Evolutionary conservation across 2,797 vertebrate species (phyloP).

Genomic region (Tachyglossus aculeatus): DNA sequence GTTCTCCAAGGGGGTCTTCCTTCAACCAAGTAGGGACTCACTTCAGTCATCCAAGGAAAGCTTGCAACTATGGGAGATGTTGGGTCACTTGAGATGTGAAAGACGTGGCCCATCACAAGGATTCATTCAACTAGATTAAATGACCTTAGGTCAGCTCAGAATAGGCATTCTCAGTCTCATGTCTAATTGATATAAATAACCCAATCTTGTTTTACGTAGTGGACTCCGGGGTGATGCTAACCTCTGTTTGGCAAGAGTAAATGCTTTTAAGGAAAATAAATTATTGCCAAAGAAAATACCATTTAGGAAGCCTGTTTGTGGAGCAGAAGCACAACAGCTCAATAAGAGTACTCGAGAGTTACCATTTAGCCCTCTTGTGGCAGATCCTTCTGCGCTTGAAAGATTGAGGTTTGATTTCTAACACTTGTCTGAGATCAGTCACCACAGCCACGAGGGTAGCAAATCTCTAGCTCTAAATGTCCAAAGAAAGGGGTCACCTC

Average conservation of each 20-base stretch:
- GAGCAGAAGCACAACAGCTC: slow-evolving; percentile 36
- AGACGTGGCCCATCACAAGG: no score
- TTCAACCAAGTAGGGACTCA: no score
- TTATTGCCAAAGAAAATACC: slow-evolving; percentile 48
- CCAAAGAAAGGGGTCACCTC: slow-evolving; percentile 13
- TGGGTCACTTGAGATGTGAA: no score
- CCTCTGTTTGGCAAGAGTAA: slow-evolving; percentile 52
- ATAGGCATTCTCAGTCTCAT: slow-evolving; percentile 29
- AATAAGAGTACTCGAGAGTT: slow-evolving; percentile 37
- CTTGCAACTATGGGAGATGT: no score
- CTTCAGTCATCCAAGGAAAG: no score
- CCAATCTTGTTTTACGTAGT: slow-evolving; percentile 29
- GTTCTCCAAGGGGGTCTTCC: no score
- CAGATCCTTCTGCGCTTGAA: slow-evolving; percentile 44
- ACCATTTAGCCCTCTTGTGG: slow-evolving; percentile 3
- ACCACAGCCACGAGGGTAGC: slow-evolving; percentile 4
- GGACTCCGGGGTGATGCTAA: background rate
- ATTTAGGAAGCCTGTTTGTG: slow-evolving; percentile 41
- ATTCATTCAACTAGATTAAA: slow-evolving; percentile 60
- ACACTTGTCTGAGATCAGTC: slow-evolving; percentile 23
- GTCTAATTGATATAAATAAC: slow-evolving; percentile 34
- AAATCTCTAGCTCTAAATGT: slow-evolving; percentile 25
- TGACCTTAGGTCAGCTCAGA: slow-evolving; percentile 31
- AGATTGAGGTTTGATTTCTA: slow-evolving; percentile 26
- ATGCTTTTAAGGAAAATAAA: slow-evolving; percentile 36